Evolutionary conservation across 2,888 invertebrate species (phyloP).

Genomic region (Pyrrhosoma nymphula): DNA sequence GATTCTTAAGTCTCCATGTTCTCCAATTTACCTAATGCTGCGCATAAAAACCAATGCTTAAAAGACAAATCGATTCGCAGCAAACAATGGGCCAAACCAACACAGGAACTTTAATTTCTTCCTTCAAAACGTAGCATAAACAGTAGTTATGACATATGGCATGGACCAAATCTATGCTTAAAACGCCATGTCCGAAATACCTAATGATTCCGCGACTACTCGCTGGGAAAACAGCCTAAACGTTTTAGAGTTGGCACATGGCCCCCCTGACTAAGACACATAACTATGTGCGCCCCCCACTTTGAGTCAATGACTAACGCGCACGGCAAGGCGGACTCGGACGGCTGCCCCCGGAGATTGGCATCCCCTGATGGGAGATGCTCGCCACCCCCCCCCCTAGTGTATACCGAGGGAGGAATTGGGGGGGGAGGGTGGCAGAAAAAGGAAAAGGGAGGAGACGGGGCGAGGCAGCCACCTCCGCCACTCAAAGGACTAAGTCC

Average conservation of each 20-base stretch:
- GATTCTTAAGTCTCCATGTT: no score
- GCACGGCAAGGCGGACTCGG: constrained; percentile 8
- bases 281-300: constrained; percentile 22
- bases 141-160: not conserved
- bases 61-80: no score
- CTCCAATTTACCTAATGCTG: no score
- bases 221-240: not conserved
- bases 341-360: not conserved
- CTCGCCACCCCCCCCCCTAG: not conserved
- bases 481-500: not conserved
- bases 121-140: not conserved
- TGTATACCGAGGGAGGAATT: no score
- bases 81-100: no score
- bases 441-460: not conserved
- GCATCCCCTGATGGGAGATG: constrained; percentile 26
- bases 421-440: no score
- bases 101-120: not conserved
- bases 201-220: not conserved
- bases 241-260: constrained; percentile 13
- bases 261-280: constrained; percentile 25
- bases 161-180: not conserved
- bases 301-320: constrained; percentile 31
- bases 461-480: not conserved
- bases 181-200: not conserved
- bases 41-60: no score